Conservation (phyloP, 2,113 vertebrate species). For the Carassius auratus region DNA sequence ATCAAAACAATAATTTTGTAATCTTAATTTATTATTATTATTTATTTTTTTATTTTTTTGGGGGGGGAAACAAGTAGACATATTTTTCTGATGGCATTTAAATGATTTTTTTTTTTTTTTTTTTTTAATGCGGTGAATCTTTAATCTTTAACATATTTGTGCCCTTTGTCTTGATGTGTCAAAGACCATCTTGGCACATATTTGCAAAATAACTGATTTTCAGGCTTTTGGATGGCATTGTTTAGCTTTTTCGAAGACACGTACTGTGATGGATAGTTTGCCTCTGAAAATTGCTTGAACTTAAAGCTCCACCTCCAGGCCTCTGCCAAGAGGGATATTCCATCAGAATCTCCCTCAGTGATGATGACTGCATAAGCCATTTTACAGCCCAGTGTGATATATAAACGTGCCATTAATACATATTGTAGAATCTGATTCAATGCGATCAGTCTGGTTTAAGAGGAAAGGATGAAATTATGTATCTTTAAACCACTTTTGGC, state of each 20-base stretch:
- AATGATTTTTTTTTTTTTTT: not conserved
- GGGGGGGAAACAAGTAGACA: not conserved
- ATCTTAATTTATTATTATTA: too few species aligned
- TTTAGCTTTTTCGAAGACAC: conserved; percentile 14
- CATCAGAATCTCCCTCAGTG: conserved; percentile 24
- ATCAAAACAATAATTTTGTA: too few species aligned
- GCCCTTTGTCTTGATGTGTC: conserved; percentile 41
- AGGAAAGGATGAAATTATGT: not conserved
- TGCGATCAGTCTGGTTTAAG: not conserved
- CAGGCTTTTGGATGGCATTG: conserved; percentile 7
- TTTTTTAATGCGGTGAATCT: not conserved
- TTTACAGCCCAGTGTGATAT: not conserved
- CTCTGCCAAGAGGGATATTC: too few species aligned
- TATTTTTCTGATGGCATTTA: not conserved
- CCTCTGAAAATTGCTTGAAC: conserved; percentile 28
- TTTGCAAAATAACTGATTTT: conserved; percentile 45
- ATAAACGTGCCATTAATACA: conserved; percentile 10
- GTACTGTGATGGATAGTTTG: conserved; percentile 31
- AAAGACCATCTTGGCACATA: conserved; percentile 43
- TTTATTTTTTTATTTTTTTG: too few species aligned
- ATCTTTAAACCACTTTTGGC: not conserved
- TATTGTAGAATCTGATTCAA: not conserved
- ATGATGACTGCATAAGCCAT: not conserved
- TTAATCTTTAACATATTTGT: not conserved
- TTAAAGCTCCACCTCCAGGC: conserved; percentile 1